phyloP scores from a whole-genome alignment of 2,797 vertebrate genomes.

The Manis pentadactyla region DNA sequence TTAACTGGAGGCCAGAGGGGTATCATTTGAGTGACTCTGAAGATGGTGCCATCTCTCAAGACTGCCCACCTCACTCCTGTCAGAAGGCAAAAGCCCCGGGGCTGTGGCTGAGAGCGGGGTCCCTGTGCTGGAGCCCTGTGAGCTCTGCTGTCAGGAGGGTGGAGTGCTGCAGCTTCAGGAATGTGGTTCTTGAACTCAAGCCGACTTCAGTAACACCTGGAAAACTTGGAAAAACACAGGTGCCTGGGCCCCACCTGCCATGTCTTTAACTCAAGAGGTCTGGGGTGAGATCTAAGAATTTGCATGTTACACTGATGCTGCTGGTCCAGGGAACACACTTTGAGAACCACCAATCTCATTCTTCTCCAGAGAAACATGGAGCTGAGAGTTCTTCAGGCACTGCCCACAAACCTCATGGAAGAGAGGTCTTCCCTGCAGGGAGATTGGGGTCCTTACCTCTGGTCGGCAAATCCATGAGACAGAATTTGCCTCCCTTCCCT shows the following conservation, averaged over 20 bases:
- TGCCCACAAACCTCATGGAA: not conserved
- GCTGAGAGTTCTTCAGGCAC: not conserved
- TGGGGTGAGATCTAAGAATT: not conserved
- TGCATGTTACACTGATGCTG: not conserved
- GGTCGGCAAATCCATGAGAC: not conserved
- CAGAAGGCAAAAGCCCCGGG: not conserved
- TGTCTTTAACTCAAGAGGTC: not conserved
- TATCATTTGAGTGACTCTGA: not conserved
- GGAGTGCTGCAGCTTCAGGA: not conserved
- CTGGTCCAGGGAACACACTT: not conserved
- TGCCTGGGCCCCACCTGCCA: not conserved
- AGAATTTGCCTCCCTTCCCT: not conserved
- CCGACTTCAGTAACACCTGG: not conserved
- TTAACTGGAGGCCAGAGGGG: not conserved
- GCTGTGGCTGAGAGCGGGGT: not conserved
- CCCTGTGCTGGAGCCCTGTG: rapidly evolving
- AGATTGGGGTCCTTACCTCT: not conserved
- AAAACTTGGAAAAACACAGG: not conserved
- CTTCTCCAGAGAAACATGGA: not conserved
- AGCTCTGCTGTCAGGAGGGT: not conserved
- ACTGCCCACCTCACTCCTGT: not conserved
- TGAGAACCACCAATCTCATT: not conserved
- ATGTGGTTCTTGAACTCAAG: not conserved
- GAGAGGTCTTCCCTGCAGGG: not conserved
- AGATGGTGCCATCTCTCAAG: not conserved